phyloP scores from a whole-genome alignment of 92 coral and sea anemone species.

The Epizoanthus rinbou region DNA sequence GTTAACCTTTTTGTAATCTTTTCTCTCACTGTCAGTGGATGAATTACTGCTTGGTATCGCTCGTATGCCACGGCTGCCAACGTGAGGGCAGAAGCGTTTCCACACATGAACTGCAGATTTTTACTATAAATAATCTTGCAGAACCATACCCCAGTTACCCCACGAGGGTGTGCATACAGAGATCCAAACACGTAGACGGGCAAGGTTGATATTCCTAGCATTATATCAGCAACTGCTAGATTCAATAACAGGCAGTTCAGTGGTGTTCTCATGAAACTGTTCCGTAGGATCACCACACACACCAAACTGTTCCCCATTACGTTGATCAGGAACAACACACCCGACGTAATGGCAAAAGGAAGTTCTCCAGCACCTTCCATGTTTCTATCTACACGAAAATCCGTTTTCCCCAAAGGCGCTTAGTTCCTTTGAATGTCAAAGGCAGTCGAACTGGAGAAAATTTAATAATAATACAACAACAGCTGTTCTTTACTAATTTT shows the following conservation, averaged over 20 bases:
- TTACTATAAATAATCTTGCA: constrained; percentile 7
- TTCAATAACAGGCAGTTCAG: constrained; percentile 13
- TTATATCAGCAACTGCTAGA: constrained; percentile 20
- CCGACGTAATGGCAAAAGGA: background rate
- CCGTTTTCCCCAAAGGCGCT: too few species aligned
- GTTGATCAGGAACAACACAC: background rate
- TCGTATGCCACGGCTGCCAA: constrained; percentile 17
- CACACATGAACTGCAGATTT: background rate
- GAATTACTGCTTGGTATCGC: constrained; percentile 24
- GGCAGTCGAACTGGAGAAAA: too few species aligned
- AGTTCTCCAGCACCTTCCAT: background rate
- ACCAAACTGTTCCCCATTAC: constrained; percentile 20
- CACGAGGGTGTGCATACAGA: background rate
- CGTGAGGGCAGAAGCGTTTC: background rate
- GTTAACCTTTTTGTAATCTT: too few species aligned
- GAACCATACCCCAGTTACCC: background rate
- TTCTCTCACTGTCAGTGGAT: constrained; percentile 7
- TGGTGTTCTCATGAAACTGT: constrained; percentile 20
- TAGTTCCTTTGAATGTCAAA: too few species aligned
- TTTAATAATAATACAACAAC: too few species aligned
- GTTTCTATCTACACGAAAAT: background rate
- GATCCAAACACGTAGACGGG: background rate
- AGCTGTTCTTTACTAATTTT: too few species aligned
- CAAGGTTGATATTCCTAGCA: background rate
- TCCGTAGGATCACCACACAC: background rate